Percentiles rank a stretch among this genome's conserved stretches.
Evolutionary conservation across 2,113 vertebrate genomes (phyloP).

Genomic region (Picathartes gymnocephalus): DNA sequence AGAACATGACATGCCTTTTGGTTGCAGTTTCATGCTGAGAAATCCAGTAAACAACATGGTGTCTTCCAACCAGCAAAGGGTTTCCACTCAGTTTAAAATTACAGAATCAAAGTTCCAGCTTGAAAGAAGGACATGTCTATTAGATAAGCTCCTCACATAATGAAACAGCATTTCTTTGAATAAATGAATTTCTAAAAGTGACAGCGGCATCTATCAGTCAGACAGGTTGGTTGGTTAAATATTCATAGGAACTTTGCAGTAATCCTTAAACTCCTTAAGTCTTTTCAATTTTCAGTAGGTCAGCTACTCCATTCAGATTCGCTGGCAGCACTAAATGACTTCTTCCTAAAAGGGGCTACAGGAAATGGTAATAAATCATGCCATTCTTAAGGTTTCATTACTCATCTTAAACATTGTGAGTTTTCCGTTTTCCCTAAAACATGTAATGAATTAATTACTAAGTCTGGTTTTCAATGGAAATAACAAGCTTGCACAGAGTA

Average conservation of each 20-base stretch:
- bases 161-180: not conserved
- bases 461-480: not conserved
- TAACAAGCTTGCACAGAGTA: not conserved
- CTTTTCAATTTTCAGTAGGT: not conserved
- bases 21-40: not conserved
- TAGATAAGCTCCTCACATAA: not conserved
- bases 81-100: not conserved
- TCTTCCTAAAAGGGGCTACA: not conserved
- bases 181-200: not conserved
- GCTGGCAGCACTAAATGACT: not conserved
- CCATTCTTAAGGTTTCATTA: not conserved
- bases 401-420: not conserved
- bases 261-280: not conserved
- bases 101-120: not conserved
- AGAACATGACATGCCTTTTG: not conserved
- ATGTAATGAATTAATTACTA: not conserved
- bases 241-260: not conserved
- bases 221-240: not conserved
- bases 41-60: not conserved
- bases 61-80: not conserved
- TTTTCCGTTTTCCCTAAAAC: not conserved
- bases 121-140: not conserved
- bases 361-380: not conserved
- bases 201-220: not conserved
- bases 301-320: not conserved